Evolutionary conservation across 2,888 invertebrate genomes (phyloP).

Genomic region (Drosophila incognita): DNA sequence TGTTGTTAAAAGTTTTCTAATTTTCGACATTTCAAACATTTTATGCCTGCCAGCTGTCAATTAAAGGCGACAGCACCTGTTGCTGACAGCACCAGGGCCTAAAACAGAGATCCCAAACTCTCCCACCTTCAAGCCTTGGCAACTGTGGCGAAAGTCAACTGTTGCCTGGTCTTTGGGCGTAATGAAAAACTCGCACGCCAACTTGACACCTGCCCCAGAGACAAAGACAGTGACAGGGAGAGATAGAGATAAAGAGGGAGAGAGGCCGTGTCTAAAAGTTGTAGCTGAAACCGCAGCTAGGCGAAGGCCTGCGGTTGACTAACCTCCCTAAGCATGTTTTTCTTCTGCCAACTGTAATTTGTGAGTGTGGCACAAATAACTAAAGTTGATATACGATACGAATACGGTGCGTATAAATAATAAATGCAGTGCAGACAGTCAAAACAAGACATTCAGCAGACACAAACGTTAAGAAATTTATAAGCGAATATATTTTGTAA

Average conservation of each 20-base stretch:
- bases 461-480: slow-evolving; percentile 24
- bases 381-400: slow-evolving; percentile 54
- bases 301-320: slow-evolving; percentile 37
- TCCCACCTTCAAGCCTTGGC: neutral
- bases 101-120: slow-evolving; percentile 25
- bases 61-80: slow-evolving; percentile 79
- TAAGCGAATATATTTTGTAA: slow-evolving; percentile 13
- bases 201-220: slow-evolving; percentile 71
- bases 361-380: slow-evolving; percentile 49
- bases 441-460: slow-evolving; percentile 26
- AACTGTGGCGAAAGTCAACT: slow-evolving; percentile 58
- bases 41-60: slow-evolving; percentile 79
- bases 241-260: neutral
- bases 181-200: slow-evolving; percentile 69
- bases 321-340: neutral
- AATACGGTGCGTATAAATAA: slow-evolving; percentile 69
- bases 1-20: slow-evolving; percentile 81
- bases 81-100: slow-evolving; percentile 64
- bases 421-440: slow-evolving; percentile 54
- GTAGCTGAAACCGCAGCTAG: slow-evolving; percentile 51
- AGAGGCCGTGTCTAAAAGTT: slow-evolving; percentile 38
- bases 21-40: slow-evolving; percentile 79
- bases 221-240: neutral
- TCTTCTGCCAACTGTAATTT: neutral
- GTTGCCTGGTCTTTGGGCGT: slow-evolving; percentile 46